A percentile compares a stretch with the other conserved stretches of the same genome.
Evolutionary conservation across 1,140 invertebrate species (phyloP).

Genomic region (Lordiphosa collinella): DNA sequence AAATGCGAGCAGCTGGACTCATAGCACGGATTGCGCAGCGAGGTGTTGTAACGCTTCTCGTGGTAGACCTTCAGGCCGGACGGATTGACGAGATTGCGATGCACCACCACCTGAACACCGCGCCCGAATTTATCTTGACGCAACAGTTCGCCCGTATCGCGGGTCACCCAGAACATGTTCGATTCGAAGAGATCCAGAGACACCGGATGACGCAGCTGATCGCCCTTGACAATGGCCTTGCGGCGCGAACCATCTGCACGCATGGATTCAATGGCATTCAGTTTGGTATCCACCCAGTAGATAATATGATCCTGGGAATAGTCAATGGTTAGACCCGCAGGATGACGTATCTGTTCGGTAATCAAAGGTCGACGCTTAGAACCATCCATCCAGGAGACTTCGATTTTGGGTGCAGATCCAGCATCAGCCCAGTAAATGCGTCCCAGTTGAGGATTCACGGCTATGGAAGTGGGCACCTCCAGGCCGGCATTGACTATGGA

Average conservation of each 20-base stretch:
- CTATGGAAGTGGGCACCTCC: conserved; percentile 92
- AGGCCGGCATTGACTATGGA: conserved; percentile 86
- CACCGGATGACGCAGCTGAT: conserved; percentile 88
- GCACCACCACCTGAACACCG: conserved; percentile 91
- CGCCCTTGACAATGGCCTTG: conserved; percentile 87
- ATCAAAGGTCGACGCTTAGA: conserved; percentile 90
- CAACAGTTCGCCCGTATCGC: conserved; percentile 90
- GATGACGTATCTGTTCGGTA: conserved; percentile 88
- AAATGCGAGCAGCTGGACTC: conserved; percentile 91
- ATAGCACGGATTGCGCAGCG: conserved; percentile 86
- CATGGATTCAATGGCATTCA: conserved; percentile 95
- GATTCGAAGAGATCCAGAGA: conserved; percentile 96
- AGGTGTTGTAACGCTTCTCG: conserved; percentile 88
- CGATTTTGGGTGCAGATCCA: conserved; percentile 91
- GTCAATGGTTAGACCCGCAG: conserved; percentile 94
- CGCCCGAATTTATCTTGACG: conserved; percentile 97
- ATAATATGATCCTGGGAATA: conserved; percentile 92
- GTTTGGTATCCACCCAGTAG: conserved; percentile 97
- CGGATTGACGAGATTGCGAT: conserved; percentile 89
- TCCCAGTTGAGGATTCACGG: conserved; percentile 91
- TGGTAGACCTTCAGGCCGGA: conserved; percentile 94
- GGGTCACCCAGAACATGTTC: conserved; percentile 91
- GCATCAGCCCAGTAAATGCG: conserved; percentile 94
- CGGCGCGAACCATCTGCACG: conserved; percentile 90
- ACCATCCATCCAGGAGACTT: conserved; percentile 97